These are phyloP conservation scores for Selenia dentaria DNA, from an alignment of 2,888 invertebrate species.

Conservation along the genomic window DNA sequence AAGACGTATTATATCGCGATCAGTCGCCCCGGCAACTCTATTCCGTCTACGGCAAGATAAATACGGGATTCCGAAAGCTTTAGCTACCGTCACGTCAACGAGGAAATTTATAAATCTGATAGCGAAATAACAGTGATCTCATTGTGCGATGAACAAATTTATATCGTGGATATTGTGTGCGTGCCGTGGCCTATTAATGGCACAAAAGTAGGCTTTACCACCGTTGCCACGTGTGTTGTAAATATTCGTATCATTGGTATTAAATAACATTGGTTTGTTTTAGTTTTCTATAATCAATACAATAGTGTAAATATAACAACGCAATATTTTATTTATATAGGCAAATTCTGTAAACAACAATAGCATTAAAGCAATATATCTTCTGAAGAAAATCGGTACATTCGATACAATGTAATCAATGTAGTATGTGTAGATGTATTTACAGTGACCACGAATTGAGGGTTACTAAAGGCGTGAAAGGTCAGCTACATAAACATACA, in stretches of 20 bases:
- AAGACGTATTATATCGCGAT: slow-evolving; percentile 47
- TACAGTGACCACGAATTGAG: no score
- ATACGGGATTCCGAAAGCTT: slow-evolving; percentile 36
- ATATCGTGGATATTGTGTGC: slow-evolving; percentile 45
- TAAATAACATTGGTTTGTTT: slow-evolving; percentile 21
- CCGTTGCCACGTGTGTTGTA: slow-evolving; percentile 22
- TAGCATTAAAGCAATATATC: no score
- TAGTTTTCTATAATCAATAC: slow-evolving; percentile 17
- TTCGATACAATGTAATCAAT: no score
- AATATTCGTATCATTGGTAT: slow-evolving; percentile 22
- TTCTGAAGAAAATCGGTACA: no score
- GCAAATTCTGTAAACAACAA: no score
- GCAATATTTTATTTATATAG: no score
- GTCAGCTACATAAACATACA: slow-evolving; percentile 8
- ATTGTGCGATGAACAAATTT: slow-evolving; percentile 46
- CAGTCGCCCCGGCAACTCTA: slow-evolving; percentile 40
- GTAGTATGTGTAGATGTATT: no score
- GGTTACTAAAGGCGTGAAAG: no score
- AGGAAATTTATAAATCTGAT: slow-evolving; percentile 47
- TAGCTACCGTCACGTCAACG: slow-evolving; percentile 33
- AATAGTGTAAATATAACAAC: no score
- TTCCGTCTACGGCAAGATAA: slow-evolving; percentile 38
- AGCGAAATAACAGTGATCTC: slow-evolving; percentile 39
- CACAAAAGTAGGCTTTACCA: slow-evolving; percentile 19
- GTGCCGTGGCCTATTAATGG: slow-evolving; percentile 32